Percentiles rank a stretch among this genome's conserved stretches.
Conservation (phyloP, 1,140 invertebrate species). For the Pogonomyrmex californicus region DNA sequence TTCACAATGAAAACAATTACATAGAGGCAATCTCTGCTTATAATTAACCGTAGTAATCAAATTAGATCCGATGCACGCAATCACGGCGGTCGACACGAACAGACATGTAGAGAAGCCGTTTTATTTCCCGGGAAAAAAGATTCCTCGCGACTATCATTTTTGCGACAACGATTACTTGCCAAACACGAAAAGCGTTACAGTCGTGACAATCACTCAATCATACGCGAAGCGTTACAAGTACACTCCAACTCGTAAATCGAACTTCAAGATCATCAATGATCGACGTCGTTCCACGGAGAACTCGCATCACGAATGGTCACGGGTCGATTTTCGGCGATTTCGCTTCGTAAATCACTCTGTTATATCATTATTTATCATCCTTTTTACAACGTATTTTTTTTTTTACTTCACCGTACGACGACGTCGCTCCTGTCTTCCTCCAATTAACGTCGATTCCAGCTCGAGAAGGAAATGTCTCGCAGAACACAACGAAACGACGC, state of each 20-base stretch:
- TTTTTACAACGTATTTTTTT: conserved; percentile 16
- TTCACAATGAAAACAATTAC: conserved; percentile 56
- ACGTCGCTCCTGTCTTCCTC: conserved; percentile 15
- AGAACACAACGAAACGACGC: conserved; percentile 24
- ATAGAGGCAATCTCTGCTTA: conserved; percentile 56
- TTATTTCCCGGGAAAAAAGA: conserved; percentile 37
- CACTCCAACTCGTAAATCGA: conserved; percentile 48
- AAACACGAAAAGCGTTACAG: conserved; percentile 63
- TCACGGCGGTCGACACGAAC: conserved; percentile 54
- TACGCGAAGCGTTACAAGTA: conserved; percentile 57
- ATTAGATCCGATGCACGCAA: conserved; percentile 56
- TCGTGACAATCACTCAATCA: conserved; percentile 57
- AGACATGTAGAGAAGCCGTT: conserved; percentile 41
- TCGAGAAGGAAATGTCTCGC: conserved; percentile 17
- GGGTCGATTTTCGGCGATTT: conserved; percentile 17
- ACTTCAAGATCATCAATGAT: conserved; percentile 35
- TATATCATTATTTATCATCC: conserved; percentile 8
- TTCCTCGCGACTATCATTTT: conserved; percentile 43
- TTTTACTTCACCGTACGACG: conserved; percentile 43
- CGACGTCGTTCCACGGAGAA: conserved; percentile 19
- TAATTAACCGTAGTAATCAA: conserved; percentile 61
- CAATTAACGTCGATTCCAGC: conserved; percentile 34
- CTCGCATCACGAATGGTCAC: conserved; percentile 34
- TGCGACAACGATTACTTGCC: conserved; percentile 59
- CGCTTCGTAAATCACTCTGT: background rate